phyloP scores from a whole-genome alignment of 2,797 vertebrate genomes.

The Adrianichthys oophorus region DNA sequence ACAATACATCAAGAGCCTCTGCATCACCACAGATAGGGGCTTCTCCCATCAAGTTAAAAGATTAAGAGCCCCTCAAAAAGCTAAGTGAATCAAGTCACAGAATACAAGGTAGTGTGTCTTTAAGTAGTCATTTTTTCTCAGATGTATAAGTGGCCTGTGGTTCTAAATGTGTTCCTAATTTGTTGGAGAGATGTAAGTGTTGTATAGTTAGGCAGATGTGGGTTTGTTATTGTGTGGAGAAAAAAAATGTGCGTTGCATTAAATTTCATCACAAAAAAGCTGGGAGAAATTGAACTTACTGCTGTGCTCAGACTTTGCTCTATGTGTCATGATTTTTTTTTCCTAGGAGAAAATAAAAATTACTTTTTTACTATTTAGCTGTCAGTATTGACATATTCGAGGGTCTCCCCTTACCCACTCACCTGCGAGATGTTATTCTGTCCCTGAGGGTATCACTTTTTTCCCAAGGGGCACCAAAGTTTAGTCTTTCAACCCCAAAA shows the following conservation, averaged over 20 bases:
- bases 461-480: too few species aligned
- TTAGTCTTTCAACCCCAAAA: too few species aligned
- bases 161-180: slow-evolving; percentile 66
- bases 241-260: slow-evolving; percentile 45
- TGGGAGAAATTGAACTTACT: slow-evolving; percentile 17
- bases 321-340: too few species aligned
- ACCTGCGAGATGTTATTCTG: too few species aligned
- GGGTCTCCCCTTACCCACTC: too few species aligned
- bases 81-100: slow-evolving; percentile 41
- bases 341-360: too few species aligned
- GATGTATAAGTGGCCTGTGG: slow-evolving; percentile 53
- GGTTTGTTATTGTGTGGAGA: slow-evolving; percentile 34
- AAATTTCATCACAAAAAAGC: slow-evolving; percentile 39
- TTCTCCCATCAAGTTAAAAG: slow-evolving; percentile 67
- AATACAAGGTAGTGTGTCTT: slow-evolving; percentile 39
- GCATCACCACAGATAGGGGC: slow-evolving; percentile 70
- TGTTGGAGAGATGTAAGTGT: slow-evolving; percentile 60
- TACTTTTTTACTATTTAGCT: too few species aligned
- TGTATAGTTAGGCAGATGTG: slow-evolving; percentile 45
- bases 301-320: slow-evolving; percentile 15
- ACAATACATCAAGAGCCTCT: slow-evolving; percentile 58
- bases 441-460: too few species aligned
- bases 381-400: too few species aligned
- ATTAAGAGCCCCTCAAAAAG: slow-evolving; percentile 61
- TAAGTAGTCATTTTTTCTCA: slow-evolving; percentile 47